A percentile compares a stretch with the other conserved stretches of the same genome.
Evolutionary conservation across 2,888 invertebrate genomes (phyloP).

Genomic region (Calameuta filiformis): DNA sequence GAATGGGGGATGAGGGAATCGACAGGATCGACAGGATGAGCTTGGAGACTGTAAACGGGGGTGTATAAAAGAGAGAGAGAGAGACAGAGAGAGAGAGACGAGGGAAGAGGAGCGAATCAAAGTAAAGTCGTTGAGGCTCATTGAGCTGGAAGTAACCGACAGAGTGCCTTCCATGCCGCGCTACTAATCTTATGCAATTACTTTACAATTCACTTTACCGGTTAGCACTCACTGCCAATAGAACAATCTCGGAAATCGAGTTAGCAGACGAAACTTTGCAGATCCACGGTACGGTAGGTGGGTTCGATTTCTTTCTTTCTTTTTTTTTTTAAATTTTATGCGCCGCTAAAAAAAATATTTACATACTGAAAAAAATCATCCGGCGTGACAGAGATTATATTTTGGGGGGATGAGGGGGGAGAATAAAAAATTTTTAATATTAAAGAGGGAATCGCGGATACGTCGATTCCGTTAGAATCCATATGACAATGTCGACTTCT

Average conservation of each 20-base stretch:
- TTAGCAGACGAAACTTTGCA: conserved; percentile 37
- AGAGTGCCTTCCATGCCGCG: conserved; percentile 62
- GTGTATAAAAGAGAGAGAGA: conserved; percentile 12
- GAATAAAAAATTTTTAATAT: neutral
- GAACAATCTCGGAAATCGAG: conserved; percentile 59
- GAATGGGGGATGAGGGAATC: conserved; percentile 18
- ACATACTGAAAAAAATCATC: neutral
- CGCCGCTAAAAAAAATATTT: neutral
- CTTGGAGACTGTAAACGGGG: conserved; percentile 8
- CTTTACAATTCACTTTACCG: conserved; percentile 64
- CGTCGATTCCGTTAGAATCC: neutral
- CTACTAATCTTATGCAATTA: conserved; percentile 66
- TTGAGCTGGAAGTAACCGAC: conserved; percentile 64
- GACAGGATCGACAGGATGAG: conserved; percentile 12
- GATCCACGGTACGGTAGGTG: neutral
- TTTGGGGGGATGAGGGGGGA: neutral
- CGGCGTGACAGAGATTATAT: neutral
- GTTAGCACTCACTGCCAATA: conserved; percentile 60
- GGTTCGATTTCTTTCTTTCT: neutral
- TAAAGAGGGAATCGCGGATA: neutral
- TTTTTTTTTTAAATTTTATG: neutral
- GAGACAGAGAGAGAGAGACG: conserved; percentile 17
- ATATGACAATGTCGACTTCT: conserved; percentile 36
- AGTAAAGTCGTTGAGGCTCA: conserved; percentile 64
- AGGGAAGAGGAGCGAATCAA: conserved; percentile 53